A percentile compares a stretch with the other conserved stretches of the same genome.
phyloP scores from a whole-genome alignment of 2,113 vertebrate genomes.

The Leptobrachium leishanense region DNA sequence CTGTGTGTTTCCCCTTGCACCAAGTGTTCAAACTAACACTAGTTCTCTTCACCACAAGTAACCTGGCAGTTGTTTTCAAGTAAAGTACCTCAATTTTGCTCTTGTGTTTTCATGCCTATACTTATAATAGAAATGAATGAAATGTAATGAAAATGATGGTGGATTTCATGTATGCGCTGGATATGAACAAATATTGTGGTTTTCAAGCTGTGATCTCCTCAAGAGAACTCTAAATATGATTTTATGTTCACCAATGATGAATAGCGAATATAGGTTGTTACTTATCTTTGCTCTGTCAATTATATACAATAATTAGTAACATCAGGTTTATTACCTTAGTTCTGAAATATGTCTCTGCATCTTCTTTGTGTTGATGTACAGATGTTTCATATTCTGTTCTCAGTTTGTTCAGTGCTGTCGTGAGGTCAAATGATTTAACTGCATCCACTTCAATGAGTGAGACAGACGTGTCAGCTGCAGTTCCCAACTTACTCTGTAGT shows the following conservation, averaged over 20 bases:
- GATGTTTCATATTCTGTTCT: slow-evolving; percentile 60
- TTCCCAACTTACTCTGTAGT: slow-evolving; percentile 59
- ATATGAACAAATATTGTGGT: background rate
- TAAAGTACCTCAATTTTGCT: too few species aligned
- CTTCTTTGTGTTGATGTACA: slow-evolving; percentile 60
- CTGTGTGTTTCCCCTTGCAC: too few species aligned
- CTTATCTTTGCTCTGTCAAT: background rate
- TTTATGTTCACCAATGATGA: too few species aligned
- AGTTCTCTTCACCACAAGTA: too few species aligned
- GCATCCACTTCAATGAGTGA: slow-evolving; percentile 66
- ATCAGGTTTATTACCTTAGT: slow-evolving; percentile 52
- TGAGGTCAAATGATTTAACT: slow-evolving; percentile 62
- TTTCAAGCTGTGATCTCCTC: background rate
- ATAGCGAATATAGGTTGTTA: too few species aligned
- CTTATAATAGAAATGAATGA: too few species aligned
- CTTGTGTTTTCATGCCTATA: too few species aligned
- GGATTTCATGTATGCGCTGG: too few species aligned
- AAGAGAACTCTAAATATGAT: background rate
- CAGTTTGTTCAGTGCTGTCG: slow-evolving; percentile 58
- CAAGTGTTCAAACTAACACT: too few species aligned
- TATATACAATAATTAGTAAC: background rate
- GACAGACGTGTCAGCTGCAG: slow-evolving; percentile 55
- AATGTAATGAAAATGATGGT: too few species aligned
- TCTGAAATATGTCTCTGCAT: slow-evolving; percentile 64
- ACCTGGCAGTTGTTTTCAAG: too few species aligned